Evolutionary conservation across 2,113 vertebrate species (phyloP).

Genomic region (Bothrops jararaca): DNA sequence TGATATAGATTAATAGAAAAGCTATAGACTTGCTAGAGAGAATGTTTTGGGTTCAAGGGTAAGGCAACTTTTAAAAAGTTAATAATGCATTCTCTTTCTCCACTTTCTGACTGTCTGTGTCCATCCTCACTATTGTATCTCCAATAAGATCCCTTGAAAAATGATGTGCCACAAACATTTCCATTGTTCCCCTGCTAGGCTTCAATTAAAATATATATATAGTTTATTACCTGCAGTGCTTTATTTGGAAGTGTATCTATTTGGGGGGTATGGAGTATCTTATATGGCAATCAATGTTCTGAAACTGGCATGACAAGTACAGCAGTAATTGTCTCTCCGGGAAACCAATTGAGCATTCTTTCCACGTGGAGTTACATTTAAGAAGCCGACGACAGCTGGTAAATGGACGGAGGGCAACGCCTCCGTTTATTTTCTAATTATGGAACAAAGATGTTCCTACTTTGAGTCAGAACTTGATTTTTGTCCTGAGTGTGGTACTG

Average conservation of each 20-base stretch:
- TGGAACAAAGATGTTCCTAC: slow-evolving; percentile 62
- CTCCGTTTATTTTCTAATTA: not conserved
- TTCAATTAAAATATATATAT: not conserved
- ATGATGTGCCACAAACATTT: not conserved
- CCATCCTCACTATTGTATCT: not conserved
- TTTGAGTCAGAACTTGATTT: slow-evolving; percentile 80
- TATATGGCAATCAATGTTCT: not conserved
- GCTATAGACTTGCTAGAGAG: not conserved
- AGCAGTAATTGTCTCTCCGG: too few species aligned
- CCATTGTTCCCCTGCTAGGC: not conserved
- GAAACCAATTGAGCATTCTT: too few species aligned
- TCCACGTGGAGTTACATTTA: too few species aligned
- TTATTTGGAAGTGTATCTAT: not conserved
- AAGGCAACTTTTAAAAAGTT: not conserved
- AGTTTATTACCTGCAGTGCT: not conserved
- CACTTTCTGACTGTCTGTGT: not conserved
- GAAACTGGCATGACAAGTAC: not conserved
- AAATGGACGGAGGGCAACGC: too few species aligned
- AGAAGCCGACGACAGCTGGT: too few species aligned
- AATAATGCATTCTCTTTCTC: not conserved
- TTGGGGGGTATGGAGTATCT: not conserved
- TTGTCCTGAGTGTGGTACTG: slow-evolving; percentile 83
- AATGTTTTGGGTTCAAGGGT: not conserved
- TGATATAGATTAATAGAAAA: not conserved
- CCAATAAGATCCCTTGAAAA: not conserved